phyloP scores from a whole-genome alignment of 2,888 invertebrate species.

The Papilio demoleus region DNA sequence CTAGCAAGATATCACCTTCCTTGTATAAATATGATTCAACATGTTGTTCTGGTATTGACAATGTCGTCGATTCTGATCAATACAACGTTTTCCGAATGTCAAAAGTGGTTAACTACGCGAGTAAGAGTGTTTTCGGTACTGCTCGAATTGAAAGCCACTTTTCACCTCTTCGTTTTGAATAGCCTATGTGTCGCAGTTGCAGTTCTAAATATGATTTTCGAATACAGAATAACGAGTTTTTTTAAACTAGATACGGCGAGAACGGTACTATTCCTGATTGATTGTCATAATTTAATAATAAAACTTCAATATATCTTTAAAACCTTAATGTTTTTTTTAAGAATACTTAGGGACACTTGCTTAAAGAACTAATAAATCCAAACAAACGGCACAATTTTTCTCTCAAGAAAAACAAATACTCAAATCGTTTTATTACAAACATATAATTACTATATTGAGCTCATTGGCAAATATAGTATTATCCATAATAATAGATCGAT shows the following conservation, averaged over 20 bases:
- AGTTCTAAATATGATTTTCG: background rate
- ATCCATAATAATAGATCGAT: too few relatives aligned
- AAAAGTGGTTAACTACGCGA: conserved; percentile 23
- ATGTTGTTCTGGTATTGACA: conserved; percentile 2
- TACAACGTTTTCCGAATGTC: conserved; percentile 17
- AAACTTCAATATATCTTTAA: too few relatives aligned
- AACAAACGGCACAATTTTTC: background rate
- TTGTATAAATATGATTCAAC: too few relatives aligned
- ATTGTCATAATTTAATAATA: too few relatives aligned
- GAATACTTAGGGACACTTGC: background rate
- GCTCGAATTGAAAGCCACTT: conserved; percentile 14
- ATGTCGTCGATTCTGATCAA: background rate
- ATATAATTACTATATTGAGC: too few relatives aligned
- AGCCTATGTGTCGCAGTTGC: background rate
- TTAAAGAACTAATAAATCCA: background rate
- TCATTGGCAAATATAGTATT: too few relatives aligned
- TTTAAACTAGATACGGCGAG: background rate
- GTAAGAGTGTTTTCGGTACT: conserved; percentile 12
- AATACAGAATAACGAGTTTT: conserved; percentile 1
- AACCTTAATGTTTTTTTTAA: background rate
- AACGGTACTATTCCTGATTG: too few relatives aligned
- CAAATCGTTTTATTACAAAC: background rate
- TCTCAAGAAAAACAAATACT: background rate
- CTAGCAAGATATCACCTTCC: too few relatives aligned
- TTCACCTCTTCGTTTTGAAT: conserved; percentile 11